A percentile compares a stretch with the other conserved stretches of the same genome.
Evolutionary conservation across 2,113 vertebrate species (phyloP).

Genomic region (Pangasianodon hypophthalmus): DNA sequence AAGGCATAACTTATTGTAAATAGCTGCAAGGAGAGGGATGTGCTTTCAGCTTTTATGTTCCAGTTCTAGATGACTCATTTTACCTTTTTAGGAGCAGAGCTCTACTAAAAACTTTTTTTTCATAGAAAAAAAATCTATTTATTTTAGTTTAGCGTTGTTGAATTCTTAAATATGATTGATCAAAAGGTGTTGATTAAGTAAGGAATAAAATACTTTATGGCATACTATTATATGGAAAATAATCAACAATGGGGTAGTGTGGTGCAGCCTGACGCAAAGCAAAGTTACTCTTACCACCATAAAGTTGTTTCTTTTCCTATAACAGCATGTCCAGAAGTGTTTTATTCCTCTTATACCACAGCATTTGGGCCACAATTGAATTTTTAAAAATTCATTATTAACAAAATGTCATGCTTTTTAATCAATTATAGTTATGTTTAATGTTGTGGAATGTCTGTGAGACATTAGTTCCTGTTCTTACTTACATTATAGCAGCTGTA

Average conservation of each 20-base stretch:
- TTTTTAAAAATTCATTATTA: no score
- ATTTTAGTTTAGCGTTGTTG: not conserved
- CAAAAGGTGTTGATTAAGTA: not conserved
- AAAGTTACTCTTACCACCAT: no score
- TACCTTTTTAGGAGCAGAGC: not conserved
- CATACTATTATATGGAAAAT: not conserved
- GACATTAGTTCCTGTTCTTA: no score
- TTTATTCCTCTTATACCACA: no score
- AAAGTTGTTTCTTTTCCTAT: no score
- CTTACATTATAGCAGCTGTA: no score
- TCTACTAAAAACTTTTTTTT: not conserved
- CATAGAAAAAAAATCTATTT: not conserved
- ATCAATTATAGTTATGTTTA: no score
- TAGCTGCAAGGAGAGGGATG: not conserved
- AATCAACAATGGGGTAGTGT: not conserved
- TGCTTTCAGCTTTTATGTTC: not conserved
- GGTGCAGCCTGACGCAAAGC: not conserved
- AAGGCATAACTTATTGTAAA: not conserved
- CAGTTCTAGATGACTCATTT: not conserved
- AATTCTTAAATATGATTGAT: not conserved
- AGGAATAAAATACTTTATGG: not conserved
- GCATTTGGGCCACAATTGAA: no score
- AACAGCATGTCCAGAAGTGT: no score
- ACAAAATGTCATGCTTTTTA: no score
- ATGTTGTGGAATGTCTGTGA: no score